Evolutionary conservation across 2,888 invertebrate species (phyloP).

Genomic region (Carterocephalus palaemon): DNA sequence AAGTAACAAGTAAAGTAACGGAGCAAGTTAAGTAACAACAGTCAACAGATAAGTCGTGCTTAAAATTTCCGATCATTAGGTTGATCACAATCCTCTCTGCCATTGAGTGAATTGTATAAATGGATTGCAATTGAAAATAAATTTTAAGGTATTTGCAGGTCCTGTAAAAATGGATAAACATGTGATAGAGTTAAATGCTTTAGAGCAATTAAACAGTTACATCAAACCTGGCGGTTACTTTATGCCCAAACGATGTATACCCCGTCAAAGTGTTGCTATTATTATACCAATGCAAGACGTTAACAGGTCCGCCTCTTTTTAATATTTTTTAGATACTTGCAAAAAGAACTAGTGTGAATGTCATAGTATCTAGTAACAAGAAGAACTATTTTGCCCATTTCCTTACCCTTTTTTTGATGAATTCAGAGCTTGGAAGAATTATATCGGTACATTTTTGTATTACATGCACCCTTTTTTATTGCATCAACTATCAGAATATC

Average conservation of each 20-base stretch:
- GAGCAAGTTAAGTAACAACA: no score
- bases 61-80: no score
- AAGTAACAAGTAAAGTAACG: no score
- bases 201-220: conserved; percentile 80
- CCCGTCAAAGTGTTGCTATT: conserved; percentile 88
- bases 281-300: conserved; percentile 85
- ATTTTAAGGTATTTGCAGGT: conserved; percentile 18
- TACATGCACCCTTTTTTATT: conserved; percentile 92
- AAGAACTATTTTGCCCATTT: no score
- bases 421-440: conserved; percentile 82
- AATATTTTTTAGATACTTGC: no score
- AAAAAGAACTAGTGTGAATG: no score
- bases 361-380: neutral
- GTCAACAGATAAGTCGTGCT: no score
- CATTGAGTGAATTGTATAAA: no score
- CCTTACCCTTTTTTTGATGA: neutral
- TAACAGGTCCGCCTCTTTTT: conserved; percentile 16
- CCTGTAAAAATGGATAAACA: conserved; percentile 65
- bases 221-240: conserved; percentile 84
- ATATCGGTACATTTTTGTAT: conserved; percentile 87
- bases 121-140: no score
- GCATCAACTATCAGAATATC: conserved; percentile 93
- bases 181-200: conserved; percentile 71
- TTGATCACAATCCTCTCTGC: no score
- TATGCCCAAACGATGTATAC: conserved; percentile 81